These are phyloP conservation scores for Trachymyrmex cornetzi DNA, from an alignment of 1,140 invertebrate species.

Conservation along the genomic window DNA sequence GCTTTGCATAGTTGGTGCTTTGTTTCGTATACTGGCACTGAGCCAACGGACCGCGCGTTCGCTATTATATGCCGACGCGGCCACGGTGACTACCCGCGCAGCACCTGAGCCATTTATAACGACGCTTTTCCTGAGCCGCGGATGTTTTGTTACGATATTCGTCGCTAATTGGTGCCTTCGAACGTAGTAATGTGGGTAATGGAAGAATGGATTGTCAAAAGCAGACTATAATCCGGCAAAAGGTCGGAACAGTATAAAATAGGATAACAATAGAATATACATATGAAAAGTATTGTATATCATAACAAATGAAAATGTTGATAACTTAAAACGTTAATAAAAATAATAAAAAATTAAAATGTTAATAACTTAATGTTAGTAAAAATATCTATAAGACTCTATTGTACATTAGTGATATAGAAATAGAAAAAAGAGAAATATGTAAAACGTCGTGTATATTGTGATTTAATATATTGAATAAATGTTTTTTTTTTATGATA, in stretches of 20 bases:
- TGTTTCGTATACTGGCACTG: constrained; percentile 83
- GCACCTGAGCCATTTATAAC: constrained; percentile 52
- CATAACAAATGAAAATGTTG: background rate
- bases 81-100: constrained; percentile 25
- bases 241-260: background rate
- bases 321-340: background rate
- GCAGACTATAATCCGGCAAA: constrained; percentile 5
- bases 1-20: constrained; percentile 82
- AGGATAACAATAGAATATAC: background rate
- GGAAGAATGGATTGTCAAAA: constrained; percentile 12
- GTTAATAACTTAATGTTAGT: too few relatives aligned
- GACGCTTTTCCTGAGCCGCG: constrained; percentile 25
- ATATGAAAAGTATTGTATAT: background rate
- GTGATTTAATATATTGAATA: background rate
- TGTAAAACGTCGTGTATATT: background rate
- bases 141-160: constrained; percentile 48
- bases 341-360: too few relatives aligned
- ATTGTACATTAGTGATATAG: background rate
- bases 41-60: constrained; percentile 75
- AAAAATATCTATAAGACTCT: background rate
- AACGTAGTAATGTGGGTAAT: background rate
- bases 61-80: constrained; percentile 66
- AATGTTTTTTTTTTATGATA: background rate
- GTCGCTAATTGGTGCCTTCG: constrained; percentile 41
- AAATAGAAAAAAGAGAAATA: background rate